These are phyloP conservation scores for Trypoxylus dichotomus DNA, from an alignment of 1,140 invertebrate species.

Conservation along the genomic window DNA sequence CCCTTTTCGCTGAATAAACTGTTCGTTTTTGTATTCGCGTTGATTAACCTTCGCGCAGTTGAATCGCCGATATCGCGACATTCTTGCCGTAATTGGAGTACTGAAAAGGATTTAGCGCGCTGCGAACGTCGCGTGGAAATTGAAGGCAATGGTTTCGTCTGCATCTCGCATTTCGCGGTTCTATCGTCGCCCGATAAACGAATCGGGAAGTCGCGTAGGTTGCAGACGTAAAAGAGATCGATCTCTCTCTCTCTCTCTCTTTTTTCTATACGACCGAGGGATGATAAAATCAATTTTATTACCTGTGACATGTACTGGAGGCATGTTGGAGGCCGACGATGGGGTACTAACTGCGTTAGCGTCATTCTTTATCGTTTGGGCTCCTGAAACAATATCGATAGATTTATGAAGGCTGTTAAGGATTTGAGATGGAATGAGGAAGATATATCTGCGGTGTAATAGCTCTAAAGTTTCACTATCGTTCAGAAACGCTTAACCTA, in stretches of 20 bases:
- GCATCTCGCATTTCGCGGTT: no score
- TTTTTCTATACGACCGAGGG: not conserved
- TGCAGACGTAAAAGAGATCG: not conserved
- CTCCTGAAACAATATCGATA: slow-evolving; percentile 32
- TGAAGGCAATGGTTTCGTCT: no score
- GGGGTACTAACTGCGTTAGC: slow-evolving; percentile 1
- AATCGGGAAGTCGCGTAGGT: not conserved
- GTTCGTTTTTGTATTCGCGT: not conserved
- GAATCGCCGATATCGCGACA: not conserved
- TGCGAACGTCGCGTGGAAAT: not conserved
- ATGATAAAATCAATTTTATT: not conserved
- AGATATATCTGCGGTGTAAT: no score
- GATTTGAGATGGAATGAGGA: no score
- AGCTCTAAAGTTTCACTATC: no score
- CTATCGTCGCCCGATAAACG: not conserved
- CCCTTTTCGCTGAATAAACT: no score
- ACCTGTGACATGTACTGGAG: slow-evolving; percentile 32
- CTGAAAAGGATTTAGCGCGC: not conserved
- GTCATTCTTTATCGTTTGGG: slow-evolving; percentile 32
- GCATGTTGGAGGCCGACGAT: slow-evolving; percentile 12
- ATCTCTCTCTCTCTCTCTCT: no score
- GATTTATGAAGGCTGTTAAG: not conserved
- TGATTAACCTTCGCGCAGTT: not conserved
- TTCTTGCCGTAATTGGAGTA: not conserved
- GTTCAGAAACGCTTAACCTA: no score